Evolutionary conservation across 1,140 invertebrate genomes (phyloP), one percentile per base, ranked within the genome.

Genomic region (Maniola jurtina): DNA sequence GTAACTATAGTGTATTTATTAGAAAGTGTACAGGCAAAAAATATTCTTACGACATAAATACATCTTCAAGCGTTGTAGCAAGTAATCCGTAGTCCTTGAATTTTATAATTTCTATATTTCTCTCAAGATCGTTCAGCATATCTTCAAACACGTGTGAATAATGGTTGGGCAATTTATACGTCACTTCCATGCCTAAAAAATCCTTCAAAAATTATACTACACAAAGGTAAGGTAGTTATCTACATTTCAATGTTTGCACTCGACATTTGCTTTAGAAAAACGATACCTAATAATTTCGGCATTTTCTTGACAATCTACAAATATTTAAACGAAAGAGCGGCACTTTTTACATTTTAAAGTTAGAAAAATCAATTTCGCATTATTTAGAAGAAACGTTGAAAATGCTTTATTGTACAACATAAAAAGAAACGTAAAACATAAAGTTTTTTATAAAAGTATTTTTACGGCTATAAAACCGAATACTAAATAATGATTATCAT

Each of bases 51-150:
- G 94, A 95, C 73, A 97, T 91, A 84, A 97, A 97, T 5, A 98
- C 96, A 92, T 97, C 96, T 87, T 98, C 96, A 76, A 98, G 92
- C 1, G 96, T 97, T 13, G 96, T 97, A 4, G 96, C 92, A 1
- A 95, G 94, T 14, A 96, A 84, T 6, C 92, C 92, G 72, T 92
- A 93, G 73, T 91, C 91, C 83, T 90, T 92, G 61, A 97, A 93
- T 2, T 94, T 94, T 11, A 97, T 88, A n/a, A 86, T 76, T 5
- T 90, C 80, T 50, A 93, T 92, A n/a, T 93, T 89, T 4, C 70
- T 74, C 79, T 97, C 96, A 13, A 97, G 77, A 61, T 94, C 91
- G 55, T 92, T 91, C 64, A 97, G 92, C 77, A 96, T 91, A 45
- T 90, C 84, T 72, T 92, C 88, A 78, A 94, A 94, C 13, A 83